Evolutionary conservation across 2,797 vertebrate species (phyloP).

Genomic region (Bradypodion pumilum): DNA sequence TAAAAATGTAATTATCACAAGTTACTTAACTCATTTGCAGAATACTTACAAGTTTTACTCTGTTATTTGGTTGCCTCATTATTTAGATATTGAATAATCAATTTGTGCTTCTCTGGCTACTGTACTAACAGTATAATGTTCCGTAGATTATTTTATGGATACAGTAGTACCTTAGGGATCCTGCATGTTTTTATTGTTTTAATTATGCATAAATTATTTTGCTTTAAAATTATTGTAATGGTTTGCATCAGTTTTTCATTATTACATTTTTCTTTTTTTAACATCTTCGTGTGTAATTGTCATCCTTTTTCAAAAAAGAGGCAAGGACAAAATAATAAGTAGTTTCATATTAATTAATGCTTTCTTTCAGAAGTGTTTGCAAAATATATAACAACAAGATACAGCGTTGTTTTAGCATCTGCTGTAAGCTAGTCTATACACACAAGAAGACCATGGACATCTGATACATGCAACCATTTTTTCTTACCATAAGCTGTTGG

Average conservation of each 20-base stretch:
- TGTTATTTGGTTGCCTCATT: background rate
- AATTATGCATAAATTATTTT: background rate
- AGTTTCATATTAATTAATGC: background rate
- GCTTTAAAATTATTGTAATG: background rate
- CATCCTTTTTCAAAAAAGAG: background rate
- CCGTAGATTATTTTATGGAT: background rate
- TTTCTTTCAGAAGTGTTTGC: background rate
- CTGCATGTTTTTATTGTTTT: background rate
- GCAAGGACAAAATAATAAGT: background rate
- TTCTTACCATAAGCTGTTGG: background rate
- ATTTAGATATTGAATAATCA: background rate
- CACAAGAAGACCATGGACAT: background rate
- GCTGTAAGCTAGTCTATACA: background rate
- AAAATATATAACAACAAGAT: background rate
- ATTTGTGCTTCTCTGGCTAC: background rate
- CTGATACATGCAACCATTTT: background rate
- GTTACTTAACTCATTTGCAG: background rate
- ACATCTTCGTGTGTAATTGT: background rate
- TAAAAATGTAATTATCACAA: constrained; percentile 3
- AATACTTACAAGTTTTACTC: background rate
- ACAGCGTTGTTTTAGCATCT: background rate
- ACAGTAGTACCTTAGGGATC: background rate
- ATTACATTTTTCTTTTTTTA: background rate
- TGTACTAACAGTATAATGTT: background rate
- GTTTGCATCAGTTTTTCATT: background rate